Percentiles rank a stretch among this genome's conserved stretches.
Evolutionary conservation across 1,140 invertebrate genomes (phyloP).

Genomic region (Drosophila grimshawi): DNA sequence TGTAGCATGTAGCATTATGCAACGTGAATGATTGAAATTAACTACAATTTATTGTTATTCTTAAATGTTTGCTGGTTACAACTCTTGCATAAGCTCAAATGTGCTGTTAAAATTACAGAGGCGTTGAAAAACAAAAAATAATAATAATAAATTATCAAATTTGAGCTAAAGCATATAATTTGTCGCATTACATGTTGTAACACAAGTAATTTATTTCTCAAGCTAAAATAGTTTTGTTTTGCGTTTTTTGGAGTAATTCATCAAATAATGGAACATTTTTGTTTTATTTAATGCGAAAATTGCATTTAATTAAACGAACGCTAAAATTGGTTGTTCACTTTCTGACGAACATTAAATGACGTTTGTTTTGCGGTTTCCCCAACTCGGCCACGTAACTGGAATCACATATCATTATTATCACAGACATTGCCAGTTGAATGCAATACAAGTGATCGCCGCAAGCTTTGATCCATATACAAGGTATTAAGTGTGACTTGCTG

Average conservation of each 20-base stretch:
- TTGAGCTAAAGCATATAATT: too few relatives aligned
- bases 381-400: not conserved
- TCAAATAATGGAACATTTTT: not conserved
- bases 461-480: constrained; percentile 19
- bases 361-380: constrained; percentile 19
- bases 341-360: not conserved
- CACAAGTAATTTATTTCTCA: too few relatives aligned
- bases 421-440: not conserved
- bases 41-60: too few relatives aligned
- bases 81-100: too few relatives aligned
- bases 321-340: not conserved
- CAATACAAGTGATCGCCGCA: constrained; percentile 1
- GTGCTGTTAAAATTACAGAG: too few relatives aligned
- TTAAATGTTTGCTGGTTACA: too few relatives aligned
- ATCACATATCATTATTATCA: constrained; percentile 18
- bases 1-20: constrained; percentile 1
- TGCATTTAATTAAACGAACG: too few relatives aligned
- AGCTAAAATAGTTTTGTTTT: too few relatives aligned
- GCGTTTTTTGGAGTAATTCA: too few relatives aligned
- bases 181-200: too few relatives aligned
- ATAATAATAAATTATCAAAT: not conserved
- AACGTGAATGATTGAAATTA: not conserved
- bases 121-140: constrained; percentile 10
- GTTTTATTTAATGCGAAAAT: not conserved
- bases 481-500: constrained; percentile 3